Base-by-base conservation (phyloP, 2,888 invertebrate genomes). In the Steinernema carpocapsae region DNA sequence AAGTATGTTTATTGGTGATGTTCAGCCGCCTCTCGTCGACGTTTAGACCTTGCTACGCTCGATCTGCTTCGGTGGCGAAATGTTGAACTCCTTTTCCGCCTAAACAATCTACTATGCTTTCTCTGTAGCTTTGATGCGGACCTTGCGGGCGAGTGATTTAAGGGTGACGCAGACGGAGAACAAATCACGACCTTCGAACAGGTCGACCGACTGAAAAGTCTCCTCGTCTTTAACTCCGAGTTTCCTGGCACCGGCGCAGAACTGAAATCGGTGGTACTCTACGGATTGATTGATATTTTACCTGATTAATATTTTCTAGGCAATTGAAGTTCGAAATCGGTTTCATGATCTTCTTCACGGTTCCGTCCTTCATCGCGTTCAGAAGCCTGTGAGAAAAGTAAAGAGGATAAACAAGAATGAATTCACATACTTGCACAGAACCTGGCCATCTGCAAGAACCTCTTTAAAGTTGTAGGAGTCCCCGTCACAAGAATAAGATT, bases 221-320 rank as follows among this genome's bases (percentile, higher is more conserved):
- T 97, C 97, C 52, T 83, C 84, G 70, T 75, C 82, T n/a, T 94
- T 94, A 2, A 97, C 95, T 42, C 97, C 97, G 78, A 95, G 91
- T 74, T 91, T 91, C 87, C 92, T 92, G 72, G 93, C 94, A 6
- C 92, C 92, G 32, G 59, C 73, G 80, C 92, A 93, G 77, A 95
- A 97, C n/a, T 92, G 93, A 89, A 94, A 94, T 84, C 97, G 96
- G 88, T 97, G 92, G n/a, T n/a, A n/a, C n/a, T n/a, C n/a, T n/a
- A n/a, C n/a, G n/a, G n/a, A n/a, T n/a, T n/a, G n/a, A n/a, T n/a
- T n/a, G n/a, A n/a, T n/a, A n/a, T n/a, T n/a, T n/a, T n/a, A n/a
- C n/a, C n/a, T n/a, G 93, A 89, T 94, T 94, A 84, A 97, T 96
- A 89, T 97, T 97, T 90, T 97, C 97, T 96, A 97, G 96, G 89